A percentile compares a stretch with the other conserved stretches of the same genome.
phyloP scores from a whole-genome alignment of 2,797 vertebrate genomes.

The Myotis pilosus region DNA sequence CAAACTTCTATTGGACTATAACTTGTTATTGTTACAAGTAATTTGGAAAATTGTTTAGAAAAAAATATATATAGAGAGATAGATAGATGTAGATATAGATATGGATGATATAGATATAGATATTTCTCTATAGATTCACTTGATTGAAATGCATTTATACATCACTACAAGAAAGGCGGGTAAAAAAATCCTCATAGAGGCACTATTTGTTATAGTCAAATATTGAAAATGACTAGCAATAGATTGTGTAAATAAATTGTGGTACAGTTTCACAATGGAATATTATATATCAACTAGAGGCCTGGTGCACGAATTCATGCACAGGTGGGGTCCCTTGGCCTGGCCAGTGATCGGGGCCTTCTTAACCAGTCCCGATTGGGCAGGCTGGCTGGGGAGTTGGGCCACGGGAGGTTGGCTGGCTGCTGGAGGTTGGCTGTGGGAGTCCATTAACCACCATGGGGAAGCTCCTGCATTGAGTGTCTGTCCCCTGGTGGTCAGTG shows the following conservation, averaged over 20 bases:
- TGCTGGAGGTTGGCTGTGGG: too few relatives aligned
- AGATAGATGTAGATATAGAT: too few relatives aligned
- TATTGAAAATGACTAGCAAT: not conserved
- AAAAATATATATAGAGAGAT: not conserved
- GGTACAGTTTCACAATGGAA: not conserved
- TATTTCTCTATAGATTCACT: not conserved
- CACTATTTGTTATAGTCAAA: not conserved
- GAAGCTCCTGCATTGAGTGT: too few relatives aligned
- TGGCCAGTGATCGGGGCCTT: too few relatives aligned
- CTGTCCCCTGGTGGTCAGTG: too few relatives aligned
- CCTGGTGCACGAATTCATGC: too few relatives aligned
- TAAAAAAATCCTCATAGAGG: not conserved
- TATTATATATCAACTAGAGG: not conserved
- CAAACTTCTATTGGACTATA: not conserved
- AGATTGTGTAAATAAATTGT: not conserved
- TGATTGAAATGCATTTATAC: not conserved
- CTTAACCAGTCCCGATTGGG: too few relatives aligned
- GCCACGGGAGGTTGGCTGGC: too few relatives aligned
- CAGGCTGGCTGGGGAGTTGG: too few relatives aligned
- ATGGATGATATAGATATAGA: too few relatives aligned
- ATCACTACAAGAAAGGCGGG: not conserved
- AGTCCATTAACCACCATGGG: too few relatives aligned
- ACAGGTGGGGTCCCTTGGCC: too few relatives aligned
- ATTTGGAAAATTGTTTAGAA: not conserved
- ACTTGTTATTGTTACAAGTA: not conserved